Conservation (phyloP, 2,113 vertebrate species). For the Phalacrocorax pelagicus region DNA sequence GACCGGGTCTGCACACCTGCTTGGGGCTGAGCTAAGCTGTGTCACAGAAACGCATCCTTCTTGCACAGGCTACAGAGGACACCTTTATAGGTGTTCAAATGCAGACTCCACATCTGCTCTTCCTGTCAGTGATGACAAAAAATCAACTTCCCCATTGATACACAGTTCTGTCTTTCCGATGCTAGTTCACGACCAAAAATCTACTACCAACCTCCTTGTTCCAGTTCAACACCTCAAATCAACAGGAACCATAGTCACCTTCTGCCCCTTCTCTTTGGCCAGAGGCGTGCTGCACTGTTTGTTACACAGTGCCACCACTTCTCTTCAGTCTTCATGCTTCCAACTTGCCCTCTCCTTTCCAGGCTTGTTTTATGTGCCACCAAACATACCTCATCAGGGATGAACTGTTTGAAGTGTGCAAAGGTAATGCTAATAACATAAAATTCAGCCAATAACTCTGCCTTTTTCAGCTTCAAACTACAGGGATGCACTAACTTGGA, state of each 20-base stretch:
- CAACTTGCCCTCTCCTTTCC: neutral
- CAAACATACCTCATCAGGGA: neutral
- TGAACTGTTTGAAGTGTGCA: neutral
- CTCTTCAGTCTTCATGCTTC: neutral
- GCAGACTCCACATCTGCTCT: neutral
- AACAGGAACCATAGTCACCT: neutral
- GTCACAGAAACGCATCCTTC: neutral
- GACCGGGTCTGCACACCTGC: neutral
- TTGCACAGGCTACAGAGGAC: neutral
- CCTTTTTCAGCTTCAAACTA: neutral
- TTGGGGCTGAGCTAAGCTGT: neutral
- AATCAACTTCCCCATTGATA: neutral
- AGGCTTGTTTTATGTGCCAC: neutral
- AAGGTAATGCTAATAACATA: neutral
- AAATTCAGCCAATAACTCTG: neutral
- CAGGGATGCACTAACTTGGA: neutral
- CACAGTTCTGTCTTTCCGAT: neutral
- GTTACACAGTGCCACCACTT: neutral
- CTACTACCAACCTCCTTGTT: fast-evolving
- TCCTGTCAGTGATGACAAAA: neutral
- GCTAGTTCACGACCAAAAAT: neutral
- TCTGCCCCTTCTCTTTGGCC: neutral
- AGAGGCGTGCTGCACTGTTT: fast-evolving
- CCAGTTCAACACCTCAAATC: neutral
- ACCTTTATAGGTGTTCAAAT: neutral